Conservation (phyloP, 2,888 invertebrate genomes). For the Agonopterix arenella region DNA sequence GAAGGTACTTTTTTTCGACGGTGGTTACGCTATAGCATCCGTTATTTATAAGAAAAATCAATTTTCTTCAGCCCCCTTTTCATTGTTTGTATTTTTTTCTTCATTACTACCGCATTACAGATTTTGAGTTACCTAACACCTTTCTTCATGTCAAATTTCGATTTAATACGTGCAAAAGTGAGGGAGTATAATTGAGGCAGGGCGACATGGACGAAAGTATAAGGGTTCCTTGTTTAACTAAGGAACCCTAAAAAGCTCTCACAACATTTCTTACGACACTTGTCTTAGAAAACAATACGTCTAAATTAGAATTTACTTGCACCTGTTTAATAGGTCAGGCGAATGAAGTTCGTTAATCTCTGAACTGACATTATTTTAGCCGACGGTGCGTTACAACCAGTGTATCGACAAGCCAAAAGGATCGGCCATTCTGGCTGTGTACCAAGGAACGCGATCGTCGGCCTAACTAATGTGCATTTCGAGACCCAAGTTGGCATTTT, state of each 20-base stretch:
- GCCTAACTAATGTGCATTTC: constrained; percentile 66
- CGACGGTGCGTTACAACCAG: constrained; percentile 53
- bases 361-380: constrained; percentile 73
- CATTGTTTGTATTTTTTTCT: no score
- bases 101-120: no score
- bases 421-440: constrained; percentile 71
- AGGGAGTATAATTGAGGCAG: not conserved
- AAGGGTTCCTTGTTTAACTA: no score
- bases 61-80: no score
- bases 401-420: constrained; percentile 74
- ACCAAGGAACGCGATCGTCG: constrained; percentile 71
- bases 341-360: constrained; percentile 74
- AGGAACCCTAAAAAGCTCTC: no score
- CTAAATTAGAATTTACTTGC: constrained; percentile 34
- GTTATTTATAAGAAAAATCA: no score
- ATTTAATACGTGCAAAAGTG: not conserved
- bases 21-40: no score
- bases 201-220: no score
- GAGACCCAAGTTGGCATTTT: constrained; percentile 71
- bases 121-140: no score
- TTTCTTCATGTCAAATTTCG: no score
- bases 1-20: no score
- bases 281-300: not conserved
- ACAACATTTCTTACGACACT: no score
- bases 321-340: constrained; percentile 65